Conservation (phyloP, 2,797 vertebrate genomes). For the Hipposideros larvatus region DNA sequence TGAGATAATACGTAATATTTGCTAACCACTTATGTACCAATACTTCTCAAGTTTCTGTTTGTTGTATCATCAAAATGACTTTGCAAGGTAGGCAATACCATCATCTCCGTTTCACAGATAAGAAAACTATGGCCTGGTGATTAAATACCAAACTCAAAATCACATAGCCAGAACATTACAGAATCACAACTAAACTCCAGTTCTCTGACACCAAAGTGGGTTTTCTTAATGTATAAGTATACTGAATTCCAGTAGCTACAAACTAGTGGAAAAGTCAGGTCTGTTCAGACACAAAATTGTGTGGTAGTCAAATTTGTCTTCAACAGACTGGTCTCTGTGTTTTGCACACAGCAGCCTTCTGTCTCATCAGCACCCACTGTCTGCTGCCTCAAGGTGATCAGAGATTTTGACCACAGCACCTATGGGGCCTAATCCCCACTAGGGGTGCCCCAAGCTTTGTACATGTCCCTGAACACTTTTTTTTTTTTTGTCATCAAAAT, state of each 20-base stretch:
- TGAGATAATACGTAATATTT: background rate
- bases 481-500: background rate
- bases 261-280: background rate
- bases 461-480: background rate
- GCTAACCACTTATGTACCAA: background rate
- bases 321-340: background rate
- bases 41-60: constrained; percentile 1
- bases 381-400: background rate
- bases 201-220: background rate
- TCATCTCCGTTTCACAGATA: background rate
- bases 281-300: background rate
- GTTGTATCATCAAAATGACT: background rate
- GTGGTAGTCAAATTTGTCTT: background rate
- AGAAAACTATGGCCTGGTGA: background rate
- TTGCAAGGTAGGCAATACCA: background rate
- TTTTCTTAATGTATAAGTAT: background rate
- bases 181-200: background rate
- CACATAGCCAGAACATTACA: background rate
- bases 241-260: background rate
- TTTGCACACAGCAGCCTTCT: background rate
- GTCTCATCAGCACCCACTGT: background rate
- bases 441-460: background rate
- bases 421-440: background rate
- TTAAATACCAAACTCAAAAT: background rate
- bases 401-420: background rate